Base-by-base conservation (phyloP, 2,888 invertebrate genomes). In the Bibio marci region DNA sequence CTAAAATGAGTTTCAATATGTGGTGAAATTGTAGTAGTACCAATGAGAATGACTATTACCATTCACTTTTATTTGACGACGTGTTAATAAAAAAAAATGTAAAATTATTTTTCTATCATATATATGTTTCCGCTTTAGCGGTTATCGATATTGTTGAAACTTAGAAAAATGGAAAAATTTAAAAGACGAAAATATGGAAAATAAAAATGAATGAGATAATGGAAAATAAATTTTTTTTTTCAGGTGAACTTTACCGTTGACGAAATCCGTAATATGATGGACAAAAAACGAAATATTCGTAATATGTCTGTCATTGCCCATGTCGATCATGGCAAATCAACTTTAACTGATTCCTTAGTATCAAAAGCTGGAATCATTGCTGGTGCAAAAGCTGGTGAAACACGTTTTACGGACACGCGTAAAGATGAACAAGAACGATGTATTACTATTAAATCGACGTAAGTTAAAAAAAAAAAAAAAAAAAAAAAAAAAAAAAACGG, bases 171-270 rank as follows among this genome's bases (percentile, higher is more conserved):
- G 6, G 26, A 11, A 26, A 11, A 26, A 26, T 26, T n/a, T n/a
- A n/a, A n/a, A n/a, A 6, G 11, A 14, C 13, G 5, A 4, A 4
- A 17, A 14, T 7, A 7, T 6, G 13, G 3, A 32, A 17, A 32
- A 4, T 14, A 26, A 26, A 26, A 35, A 35, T 14, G 15, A 15
- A 32, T 30, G 30, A n/a, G n/a, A n/a, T n/a, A n/a, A n/a, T n/a
- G n/a, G n/a, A n/a, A n/a, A n/a, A n/a, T n/a, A n/a, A n/a, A n/a
- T n/a, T n/a, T n/a, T n/a, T n/a, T n/a, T n/a, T n/a, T n/a, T n/a
- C n/a, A 97, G 98, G 98, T 99, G 80, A 98, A 99, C 80, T 99
- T 99, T 69, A 98, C 97, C 50, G 90, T 99, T 70, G 97, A 97
- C 74, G 94, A 98, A 74, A 97, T 98, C 75, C 88, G 98, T 70